phyloP scores from a whole-genome alignment of 2,113 vertebrate species.

The Setophaga kirtlandii region DNA sequence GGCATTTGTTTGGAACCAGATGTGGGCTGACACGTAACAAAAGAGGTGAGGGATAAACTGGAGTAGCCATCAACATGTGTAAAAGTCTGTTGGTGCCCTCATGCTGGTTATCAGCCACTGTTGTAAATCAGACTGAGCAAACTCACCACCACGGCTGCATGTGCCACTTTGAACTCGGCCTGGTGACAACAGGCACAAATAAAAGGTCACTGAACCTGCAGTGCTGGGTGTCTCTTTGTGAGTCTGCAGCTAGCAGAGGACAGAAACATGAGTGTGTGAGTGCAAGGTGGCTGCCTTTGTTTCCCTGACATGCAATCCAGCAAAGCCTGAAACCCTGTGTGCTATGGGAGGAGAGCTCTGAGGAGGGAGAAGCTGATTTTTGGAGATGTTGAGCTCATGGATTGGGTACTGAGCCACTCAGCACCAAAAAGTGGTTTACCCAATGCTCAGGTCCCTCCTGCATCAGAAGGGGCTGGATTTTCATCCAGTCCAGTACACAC shows the following conservation, averaged over 20 bases:
- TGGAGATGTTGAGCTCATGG: background rate
- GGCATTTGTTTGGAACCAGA: background rate
- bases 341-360: rapidly evolving
- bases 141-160: background rate
- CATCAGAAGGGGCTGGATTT: background rate
- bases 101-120: background rate
- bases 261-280: background rate
- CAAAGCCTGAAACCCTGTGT: rapidly evolving
- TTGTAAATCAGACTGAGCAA: background rate
- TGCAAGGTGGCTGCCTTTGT: background rate
- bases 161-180: background rate
- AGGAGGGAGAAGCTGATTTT: background rate
- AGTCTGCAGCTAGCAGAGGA: background rate
- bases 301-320: background rate
- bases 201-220: background rate
- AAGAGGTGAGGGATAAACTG: background rate
- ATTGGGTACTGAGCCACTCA: background rate
- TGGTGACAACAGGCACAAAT: background rate
- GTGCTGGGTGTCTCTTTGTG: background rate
- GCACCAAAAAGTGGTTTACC: background rate
- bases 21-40: background rate
- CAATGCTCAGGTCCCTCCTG: background rate
- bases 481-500: background rate
- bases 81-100: background rate
- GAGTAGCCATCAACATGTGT: background rate